Conservation (phyloP, 2,888 invertebrate species). For the Chloromyia formosa region DNA sequence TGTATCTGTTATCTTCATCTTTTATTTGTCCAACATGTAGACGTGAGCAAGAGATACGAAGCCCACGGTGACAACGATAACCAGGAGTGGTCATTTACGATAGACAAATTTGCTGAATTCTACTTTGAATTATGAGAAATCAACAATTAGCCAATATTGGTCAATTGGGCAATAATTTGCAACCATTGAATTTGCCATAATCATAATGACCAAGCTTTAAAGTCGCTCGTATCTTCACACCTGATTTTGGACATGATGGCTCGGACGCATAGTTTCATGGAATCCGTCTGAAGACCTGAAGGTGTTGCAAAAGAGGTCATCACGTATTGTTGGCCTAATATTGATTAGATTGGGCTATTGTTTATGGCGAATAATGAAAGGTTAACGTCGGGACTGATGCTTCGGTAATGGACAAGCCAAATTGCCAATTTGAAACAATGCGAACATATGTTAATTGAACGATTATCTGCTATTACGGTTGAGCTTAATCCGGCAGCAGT, state of each 20-base stretch:
- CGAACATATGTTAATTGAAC: neutral
- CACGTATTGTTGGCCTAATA: constrained; percentile 5
- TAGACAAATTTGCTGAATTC: neutral
- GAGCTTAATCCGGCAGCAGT: neutral
- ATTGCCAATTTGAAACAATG: constrained; percentile 9
- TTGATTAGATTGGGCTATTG: constrained; percentile 18
- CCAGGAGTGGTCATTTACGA: neutral
- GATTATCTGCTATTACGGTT: neutral
- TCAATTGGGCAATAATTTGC: constrained; percentile 4
- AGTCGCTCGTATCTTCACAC: no score
- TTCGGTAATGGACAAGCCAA: neutral
- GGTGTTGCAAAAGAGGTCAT: constrained; percentile 1
- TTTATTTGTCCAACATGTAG: neutral
- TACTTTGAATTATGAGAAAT: neutral
- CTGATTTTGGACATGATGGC: neutral
- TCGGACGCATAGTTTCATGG: no score
- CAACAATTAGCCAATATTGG: constrained; percentile 8
- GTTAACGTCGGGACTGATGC: neutral
- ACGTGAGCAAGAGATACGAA: neutral
- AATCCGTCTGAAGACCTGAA: neutral
- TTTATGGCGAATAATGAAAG: constrained; percentile 8
- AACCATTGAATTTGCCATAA: neutral
- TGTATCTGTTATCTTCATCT: neutral
- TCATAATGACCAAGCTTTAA: neutral
- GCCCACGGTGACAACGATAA: neutral